Percentiles rank a stretch among this genome's conserved stretches.
These are phyloP conservation scores for Crypturellus tataupa DNA, from an alignment of 2,797 vertebrate genomes.

Conservation along the genomic window DNA sequence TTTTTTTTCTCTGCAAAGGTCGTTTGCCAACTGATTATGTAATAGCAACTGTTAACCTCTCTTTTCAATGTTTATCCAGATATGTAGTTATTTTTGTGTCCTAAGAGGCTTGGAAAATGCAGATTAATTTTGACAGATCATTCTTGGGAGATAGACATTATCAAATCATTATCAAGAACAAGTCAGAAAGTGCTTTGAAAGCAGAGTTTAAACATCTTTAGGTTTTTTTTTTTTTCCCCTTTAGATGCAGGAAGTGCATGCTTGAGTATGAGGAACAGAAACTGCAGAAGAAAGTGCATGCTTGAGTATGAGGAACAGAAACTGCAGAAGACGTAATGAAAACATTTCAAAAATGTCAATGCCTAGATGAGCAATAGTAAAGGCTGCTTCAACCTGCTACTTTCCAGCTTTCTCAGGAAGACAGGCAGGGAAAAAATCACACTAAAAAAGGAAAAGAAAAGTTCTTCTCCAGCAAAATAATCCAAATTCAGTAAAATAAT, in stretches of 20 bases:
- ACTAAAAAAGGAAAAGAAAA: too few relatives aligned
- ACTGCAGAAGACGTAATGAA: background rate
- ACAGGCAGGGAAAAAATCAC: background rate
- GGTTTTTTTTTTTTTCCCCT: background rate
- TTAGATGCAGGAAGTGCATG: background rate
- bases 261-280: background rate
- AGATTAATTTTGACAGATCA: background rate
- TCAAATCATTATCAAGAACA: background rate
- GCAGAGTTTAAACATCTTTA: background rate
- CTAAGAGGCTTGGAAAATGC: background rate
- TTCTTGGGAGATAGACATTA: background rate
- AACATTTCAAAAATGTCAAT: background rate
- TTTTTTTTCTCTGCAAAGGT: background rate
- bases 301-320: background rate
- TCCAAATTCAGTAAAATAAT: background rate
- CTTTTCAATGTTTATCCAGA: background rate
- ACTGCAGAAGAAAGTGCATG: background rate
- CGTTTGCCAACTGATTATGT: background rate
- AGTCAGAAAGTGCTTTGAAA: background rate
- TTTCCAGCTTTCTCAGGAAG: background rate
- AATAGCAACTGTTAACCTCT: background rate
- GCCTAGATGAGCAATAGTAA: background rate
- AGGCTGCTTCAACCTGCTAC: background rate
- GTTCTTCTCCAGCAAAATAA: background rate
- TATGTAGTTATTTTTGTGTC: background rate